These are phyloP conservation scores for Thunnus maccoyii DNA, from an alignment of 2,113 vertebrate genomes.

Conservation along the genomic window DNA sequence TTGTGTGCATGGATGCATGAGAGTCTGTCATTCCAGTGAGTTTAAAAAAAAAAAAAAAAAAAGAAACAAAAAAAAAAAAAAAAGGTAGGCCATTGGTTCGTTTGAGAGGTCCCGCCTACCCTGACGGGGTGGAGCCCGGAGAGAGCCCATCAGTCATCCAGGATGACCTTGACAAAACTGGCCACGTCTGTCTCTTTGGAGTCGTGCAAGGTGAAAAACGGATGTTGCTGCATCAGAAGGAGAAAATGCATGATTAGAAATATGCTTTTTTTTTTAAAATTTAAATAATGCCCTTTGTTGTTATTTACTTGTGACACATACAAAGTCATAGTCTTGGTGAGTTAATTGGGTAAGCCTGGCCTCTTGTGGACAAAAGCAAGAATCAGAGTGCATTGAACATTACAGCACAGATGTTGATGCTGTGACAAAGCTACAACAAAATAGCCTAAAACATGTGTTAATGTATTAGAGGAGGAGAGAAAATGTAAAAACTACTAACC, in stretches of 20 bases:
- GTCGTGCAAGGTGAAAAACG: slow-evolving; percentile 95
- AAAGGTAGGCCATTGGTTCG: slow-evolving; percentile 66
- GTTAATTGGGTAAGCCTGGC: slow-evolving; percentile 49
- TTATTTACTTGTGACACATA: neutral
- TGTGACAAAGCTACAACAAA: neutral
- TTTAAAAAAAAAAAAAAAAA: slow-evolving; percentile 50
- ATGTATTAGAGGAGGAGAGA: neutral
- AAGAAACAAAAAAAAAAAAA: slow-evolving; percentile 29
- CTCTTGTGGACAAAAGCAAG: slow-evolving; percentile 67
- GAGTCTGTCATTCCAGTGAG: slow-evolving; percentile 82
- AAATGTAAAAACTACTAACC: slow-evolving; percentile 84
- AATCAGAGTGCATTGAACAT: neutral
- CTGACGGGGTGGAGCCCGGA: slow-evolving; percentile 41
- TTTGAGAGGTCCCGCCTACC: slow-evolving; percentile 60
- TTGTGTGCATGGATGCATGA: slow-evolving; percentile 59
- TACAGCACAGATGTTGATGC: neutral
- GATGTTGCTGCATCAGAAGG: slow-evolving; percentile 89
- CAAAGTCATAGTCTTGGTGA: neutral
- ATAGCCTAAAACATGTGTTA: neutral
- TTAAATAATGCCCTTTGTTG: neutral
- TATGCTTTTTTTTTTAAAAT: too few relatives aligned
- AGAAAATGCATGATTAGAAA: neutral
- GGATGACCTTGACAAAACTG: slow-evolving; percentile 97
- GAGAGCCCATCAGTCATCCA: slow-evolving; percentile 90
- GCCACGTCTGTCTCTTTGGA: slow-evolving; percentile 99